Conservation (phyloP, 2,888 invertebrate genomes). For the Syrista parreyssii region DNA sequence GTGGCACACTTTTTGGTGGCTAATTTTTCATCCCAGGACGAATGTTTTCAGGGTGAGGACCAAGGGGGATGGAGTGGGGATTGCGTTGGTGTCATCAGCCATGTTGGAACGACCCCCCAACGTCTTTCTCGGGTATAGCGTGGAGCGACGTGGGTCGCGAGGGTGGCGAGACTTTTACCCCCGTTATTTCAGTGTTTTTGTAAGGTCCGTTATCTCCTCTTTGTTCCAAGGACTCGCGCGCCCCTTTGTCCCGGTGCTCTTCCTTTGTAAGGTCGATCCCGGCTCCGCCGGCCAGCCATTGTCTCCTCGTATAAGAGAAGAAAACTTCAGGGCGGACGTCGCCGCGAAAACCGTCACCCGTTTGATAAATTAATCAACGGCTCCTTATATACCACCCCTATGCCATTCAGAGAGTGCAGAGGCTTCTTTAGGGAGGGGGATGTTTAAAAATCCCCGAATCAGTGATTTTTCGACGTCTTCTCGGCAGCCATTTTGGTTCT, state of each 20-base stretch:
- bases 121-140: too few species aligned
- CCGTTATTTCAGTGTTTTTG: conserved; percentile 48
- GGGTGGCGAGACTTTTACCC: conserved; percentile 2
- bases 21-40: conserved; percentile 33
- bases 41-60: background rate
- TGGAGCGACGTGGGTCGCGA: background rate
- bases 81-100: background rate
- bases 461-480: too few species aligned
- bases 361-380: conserved; percentile 49
- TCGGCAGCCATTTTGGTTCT: too few species aligned
- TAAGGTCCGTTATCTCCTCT: conserved; percentile 57
- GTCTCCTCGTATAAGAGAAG: conserved; percentile 25
- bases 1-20: conserved; percentile 23
- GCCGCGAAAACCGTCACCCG: conserved; percentile 20
- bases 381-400: too few species aligned
- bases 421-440: too few species aligned
- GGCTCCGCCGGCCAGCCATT: conserved; percentile 33
- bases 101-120: too few species aligned
- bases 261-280: conserved; percentile 39
- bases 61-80: background rate
- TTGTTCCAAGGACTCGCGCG: conserved; percentile 57
- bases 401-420: background rate
- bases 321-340: conserved; percentile 2
- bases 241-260: conserved; percentile 49
- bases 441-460: too few species aligned